phyloP scores from a whole-genome alignment of 2,888 invertebrate genomes.

The Ectropis crepuscularia region DNA sequence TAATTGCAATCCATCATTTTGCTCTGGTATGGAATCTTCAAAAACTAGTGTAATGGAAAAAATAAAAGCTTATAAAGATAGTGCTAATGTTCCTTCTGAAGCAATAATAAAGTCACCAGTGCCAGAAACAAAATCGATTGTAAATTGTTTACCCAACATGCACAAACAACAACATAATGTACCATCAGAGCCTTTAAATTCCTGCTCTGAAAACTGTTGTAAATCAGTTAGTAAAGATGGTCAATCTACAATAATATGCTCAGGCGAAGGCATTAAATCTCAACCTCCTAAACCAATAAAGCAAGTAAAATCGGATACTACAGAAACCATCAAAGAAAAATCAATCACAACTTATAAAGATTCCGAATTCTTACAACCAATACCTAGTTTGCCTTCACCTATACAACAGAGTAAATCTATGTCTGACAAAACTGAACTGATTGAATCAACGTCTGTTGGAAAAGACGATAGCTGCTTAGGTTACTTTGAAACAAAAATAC shows the following conservation, averaged over 20 bases:
- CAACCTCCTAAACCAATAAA: too few relatives aligned
- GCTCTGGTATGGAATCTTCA: background rate
- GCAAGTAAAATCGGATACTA: too few relatives aligned
- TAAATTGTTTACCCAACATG: too few relatives aligned
- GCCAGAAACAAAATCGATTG: background rate
- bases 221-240: background rate
- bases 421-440: background rate
- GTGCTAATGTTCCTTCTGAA: background rate
- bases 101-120: too few relatives aligned
- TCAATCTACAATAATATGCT: background rate
- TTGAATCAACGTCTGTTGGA: background rate
- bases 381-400: background rate
- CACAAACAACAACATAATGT: too few relatives aligned
- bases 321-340: too few relatives aligned
- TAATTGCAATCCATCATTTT: conserved; percentile 23
- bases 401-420: background rate
- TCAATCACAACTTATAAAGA: background rate
- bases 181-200: too few relatives aligned
- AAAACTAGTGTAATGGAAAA: background rate
- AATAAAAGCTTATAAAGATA: background rate
- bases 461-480: conserved; percentile 42
- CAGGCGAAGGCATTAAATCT: too few relatives aligned
- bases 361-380: background rate
- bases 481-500: conserved; percentile 51
- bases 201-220: background rate